Evolutionary conservation across 2,113 vertebrate genomes (phyloP), one percentile per base, ranked within the genome.

Genomic region (Pterocles burchelli): DNA sequence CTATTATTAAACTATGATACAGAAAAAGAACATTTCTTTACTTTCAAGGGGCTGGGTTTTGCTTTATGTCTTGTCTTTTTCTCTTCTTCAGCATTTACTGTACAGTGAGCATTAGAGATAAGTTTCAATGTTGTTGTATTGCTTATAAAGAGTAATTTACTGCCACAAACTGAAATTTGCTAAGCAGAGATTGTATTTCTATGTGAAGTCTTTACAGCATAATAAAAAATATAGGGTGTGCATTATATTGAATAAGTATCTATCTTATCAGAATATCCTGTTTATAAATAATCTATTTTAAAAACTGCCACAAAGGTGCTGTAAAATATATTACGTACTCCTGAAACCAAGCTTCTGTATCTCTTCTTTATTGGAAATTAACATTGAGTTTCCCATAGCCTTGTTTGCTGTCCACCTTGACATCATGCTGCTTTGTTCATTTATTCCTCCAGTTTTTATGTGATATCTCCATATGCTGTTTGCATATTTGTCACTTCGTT

Each of bases 1-100:
- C 31, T 96, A 46, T 73, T 97, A 89, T 96, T 97, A 89, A 95
- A 85, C 81, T 93, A 88, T 94, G 94, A 77, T 74, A 96, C 88
- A 89, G 91, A 88, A 88, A 89, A 96, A 33, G 66, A 94, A 54
- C 24, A 86, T 49, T 55, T 85, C 66, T 65, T 17, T 83, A 29
- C 52, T 93, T 97, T 92, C 91, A 85, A n/a, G 77, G 72, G 67
- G 63, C 54, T 55, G 33, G 21, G 49, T 94, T 93, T 90, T 22
- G 9, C 43, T 92, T 62, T 58, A 33, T 58, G 67, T 84, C 51
- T 59, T 57, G 45, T 67, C 43, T 41, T 90, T 95, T 94, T 91
- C 45, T 92, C 21, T 78, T 88, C 57, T 75, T 76, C 17, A 52
- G 21, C 43, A 45, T 92, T 81, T 78, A 67, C 34, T 89, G 45